Base-by-base conservation (phyloP, 2,888 invertebrate genomes). In the Pristionchus arcanus region DNA sequence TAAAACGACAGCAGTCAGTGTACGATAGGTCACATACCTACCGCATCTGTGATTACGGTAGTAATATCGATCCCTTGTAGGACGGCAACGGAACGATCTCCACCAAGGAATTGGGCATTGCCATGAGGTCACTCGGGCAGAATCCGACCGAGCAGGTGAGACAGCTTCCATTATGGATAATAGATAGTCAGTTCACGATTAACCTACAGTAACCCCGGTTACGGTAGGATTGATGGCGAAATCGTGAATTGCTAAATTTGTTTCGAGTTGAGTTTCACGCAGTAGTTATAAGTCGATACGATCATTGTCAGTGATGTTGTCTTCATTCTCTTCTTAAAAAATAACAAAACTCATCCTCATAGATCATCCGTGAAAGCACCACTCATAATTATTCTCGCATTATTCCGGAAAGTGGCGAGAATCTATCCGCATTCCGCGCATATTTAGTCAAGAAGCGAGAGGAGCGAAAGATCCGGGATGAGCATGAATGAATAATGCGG, bases 11-110 rank as follows among this genome's bases (percentile, higher is more conserved):
- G 84, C n/a, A 90, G 59, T 37, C 63, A 42, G 42, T 42, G 3
- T 3, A 42, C 42, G 42, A 42, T 42, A 5, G 42, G 71, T 55
- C 86, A 90, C n/a, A n/a, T n/a, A n/a, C 34, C 90, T 86, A n/a
- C 2, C 15, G 25, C 19, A 25, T n/a, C n/a, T 2, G 7, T 25
- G 68, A n/a, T n/a, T 68, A 31, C 68, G 68, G 68, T 68, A 68
- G 31, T 7, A 13, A 31, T 13, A 7, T 59, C 59, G 59, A 68
- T 74, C 25, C 21, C 9, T 53, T 37, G 21, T 31, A 59, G 81
- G 95, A 95, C 91, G 94, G 94, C n/a, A 94, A 94, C 90, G 95
- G 95, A 37, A 95, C 95, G n/a, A 95, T 95, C 59, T 94, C 94
- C 42, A 95, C 94, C 11, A 95, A 95, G 89, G 95, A 95, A 91